phyloP scores from a whole-genome alignment of 2,797 vertebrate genomes.

The Chrysocyon brachyurus region DNA sequence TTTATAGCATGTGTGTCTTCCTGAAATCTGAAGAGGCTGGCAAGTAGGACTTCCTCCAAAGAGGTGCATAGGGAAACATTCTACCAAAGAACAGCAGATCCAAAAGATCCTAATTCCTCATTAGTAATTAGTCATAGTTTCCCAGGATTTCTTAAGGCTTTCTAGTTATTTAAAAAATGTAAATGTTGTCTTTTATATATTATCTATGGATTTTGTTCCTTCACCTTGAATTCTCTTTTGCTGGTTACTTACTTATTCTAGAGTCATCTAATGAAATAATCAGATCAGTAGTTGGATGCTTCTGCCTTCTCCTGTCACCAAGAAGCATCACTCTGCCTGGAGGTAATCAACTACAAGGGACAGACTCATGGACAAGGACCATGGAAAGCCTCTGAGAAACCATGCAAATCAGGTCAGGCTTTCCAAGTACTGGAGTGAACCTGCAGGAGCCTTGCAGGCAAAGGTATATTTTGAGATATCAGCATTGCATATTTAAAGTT shows the following conservation, averaged over 20 bases:
- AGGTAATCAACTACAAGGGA: not conserved
- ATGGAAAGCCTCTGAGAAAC: not conserved
- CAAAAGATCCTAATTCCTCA: not conserved
- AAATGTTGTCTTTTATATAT: conserved; percentile 42
- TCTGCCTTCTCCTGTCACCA: not conserved
- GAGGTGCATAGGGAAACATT: not conserved
- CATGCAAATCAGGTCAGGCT: not conserved
- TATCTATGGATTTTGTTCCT: not conserved
- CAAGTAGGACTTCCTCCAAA: not conserved
- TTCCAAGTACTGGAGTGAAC: conserved; percentile 37
- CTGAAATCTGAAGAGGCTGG: conserved; percentile 11
- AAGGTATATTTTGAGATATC: conserved; percentile 53
- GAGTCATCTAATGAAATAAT: conserved; percentile 55
- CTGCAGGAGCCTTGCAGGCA: conserved; percentile 48
- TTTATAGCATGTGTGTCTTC: not conserved
- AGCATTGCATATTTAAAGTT: conserved; percentile 6
- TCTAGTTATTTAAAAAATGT: not conserved
- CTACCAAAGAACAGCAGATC: not conserved
- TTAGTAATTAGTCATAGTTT: conserved; percentile 4
- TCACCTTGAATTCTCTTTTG: conserved; percentile 44
- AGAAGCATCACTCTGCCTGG: conserved; percentile 11
- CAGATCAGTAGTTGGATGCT: not conserved
- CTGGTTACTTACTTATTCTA: conserved; percentile 55
- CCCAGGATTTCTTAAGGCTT: conserved; percentile 33
- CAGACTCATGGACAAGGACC: not conserved